Conservation (phyloP, 2,888 invertebrate genomes). For the Pachymerium ferrugineum region DNA sequence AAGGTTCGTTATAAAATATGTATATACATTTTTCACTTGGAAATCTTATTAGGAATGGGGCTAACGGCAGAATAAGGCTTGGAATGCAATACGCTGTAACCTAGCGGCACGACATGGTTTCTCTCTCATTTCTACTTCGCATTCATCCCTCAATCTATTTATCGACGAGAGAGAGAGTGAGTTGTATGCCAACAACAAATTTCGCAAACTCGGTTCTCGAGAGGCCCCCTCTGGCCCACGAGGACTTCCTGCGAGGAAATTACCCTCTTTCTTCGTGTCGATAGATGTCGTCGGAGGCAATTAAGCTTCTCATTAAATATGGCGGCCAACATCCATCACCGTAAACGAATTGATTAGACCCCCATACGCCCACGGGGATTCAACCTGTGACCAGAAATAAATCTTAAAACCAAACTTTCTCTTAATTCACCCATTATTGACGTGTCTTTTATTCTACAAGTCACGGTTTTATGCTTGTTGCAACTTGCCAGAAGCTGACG, state of each 20-base stretch:
- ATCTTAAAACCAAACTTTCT: too few species aligned
- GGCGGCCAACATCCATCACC: conserved; percentile 10
- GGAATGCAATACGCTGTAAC: background rate
- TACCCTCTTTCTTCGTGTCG: conserved; percentile 21
- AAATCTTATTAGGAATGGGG: too few species aligned
- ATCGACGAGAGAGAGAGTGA: background rate
- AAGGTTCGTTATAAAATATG: background rate
- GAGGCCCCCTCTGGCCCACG: conserved; percentile 15
- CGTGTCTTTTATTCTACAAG: too few species aligned
- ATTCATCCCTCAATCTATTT: conserved; percentile 18
- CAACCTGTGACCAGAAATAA: background rate
- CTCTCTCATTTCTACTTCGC: background rate
- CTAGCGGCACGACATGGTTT: conserved; percentile 9
- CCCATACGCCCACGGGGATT: background rate
- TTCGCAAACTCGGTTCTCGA: conserved; percentile 10
- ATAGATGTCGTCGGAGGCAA: conserved; percentile 1
- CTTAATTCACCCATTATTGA: too few species aligned
- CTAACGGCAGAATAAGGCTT: too few species aligned
- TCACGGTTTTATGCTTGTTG: too few species aligned
- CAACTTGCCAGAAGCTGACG: background rate
- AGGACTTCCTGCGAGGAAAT: conserved; percentile 21
- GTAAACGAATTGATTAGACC: conserved; percentile 10
- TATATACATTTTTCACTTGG: background rate
- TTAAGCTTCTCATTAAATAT: conserved; percentile 21
- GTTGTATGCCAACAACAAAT: background rate